Evolutionary conservation across 2,113 vertebrate genomes (phyloP).

Genomic region (Xenotilapia caudafasciata): DNA sequence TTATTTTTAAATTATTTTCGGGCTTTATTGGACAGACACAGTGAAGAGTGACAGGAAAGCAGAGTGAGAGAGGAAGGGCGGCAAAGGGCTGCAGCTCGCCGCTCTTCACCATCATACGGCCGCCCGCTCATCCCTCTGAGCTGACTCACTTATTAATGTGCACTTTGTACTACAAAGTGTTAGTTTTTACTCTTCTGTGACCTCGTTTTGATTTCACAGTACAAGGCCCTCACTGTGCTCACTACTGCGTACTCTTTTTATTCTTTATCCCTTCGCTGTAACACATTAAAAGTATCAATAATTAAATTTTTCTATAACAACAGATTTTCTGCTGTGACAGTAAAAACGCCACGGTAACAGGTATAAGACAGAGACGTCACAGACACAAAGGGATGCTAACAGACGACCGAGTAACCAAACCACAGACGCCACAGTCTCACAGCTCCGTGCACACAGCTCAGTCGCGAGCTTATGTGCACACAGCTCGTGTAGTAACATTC

Average conservation of each 20-base stretch:
- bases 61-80: background rate
- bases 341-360: background rate
- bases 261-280: background rate
- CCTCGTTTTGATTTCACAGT: background rate
- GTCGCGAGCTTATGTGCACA: background rate
- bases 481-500: background rate
- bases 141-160: background rate
- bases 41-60: background rate
- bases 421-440: background rate
- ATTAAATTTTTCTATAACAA: fast-evolving
- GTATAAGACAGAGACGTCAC: background rate
- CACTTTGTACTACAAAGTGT: background rate
- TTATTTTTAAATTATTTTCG: background rate
- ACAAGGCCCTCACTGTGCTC: fast-evolving
- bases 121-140: background rate
- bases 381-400: background rate
- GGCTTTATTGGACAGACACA: background rate
- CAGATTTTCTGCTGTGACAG: background rate
- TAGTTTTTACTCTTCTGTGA: background rate
- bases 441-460: background rate
- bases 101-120: background rate
- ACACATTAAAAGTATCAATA: background rate
- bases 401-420: background rate
- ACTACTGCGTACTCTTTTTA: background rate
- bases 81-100: background rate